Evolutionary conservation across 2,113 vertebrate species (phyloP), one percentile per base, ranked within the genome.

Genomic region (Ammospiza caudacuta): DNA sequence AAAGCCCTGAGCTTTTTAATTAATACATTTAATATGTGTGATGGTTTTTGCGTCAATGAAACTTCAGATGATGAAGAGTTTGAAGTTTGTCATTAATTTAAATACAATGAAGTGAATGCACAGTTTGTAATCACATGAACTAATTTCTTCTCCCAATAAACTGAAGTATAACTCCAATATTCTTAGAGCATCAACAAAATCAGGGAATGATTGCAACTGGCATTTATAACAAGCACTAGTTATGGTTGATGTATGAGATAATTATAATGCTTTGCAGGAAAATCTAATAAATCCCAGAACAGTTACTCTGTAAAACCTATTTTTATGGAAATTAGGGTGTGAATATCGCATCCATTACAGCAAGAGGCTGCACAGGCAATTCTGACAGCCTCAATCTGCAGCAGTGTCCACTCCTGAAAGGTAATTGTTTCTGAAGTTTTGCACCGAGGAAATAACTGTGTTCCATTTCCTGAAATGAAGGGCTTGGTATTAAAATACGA

Each of bases 281-380:
- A 97, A 97, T 95, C 80, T 92, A 97, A 97, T 97, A 97, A 97
- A 97, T 97, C 95, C 83, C 87, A 93, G 78, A 93, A 87, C 77
- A 96, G 87, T 92, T 97, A 94, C 94, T 97, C 80, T 96, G 80
- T 92, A 93, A 97, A 97, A 96, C 95, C 90, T 79, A 91, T 97
- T 97, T 98, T 98, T 97, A 97, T 97, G 97, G 92, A 98, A 98
- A 98, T 97, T 74, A 95, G 80, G 83, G 70, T 55, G 49, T 95
- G 87, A 97, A 92, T 96, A 93, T 95, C 4, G 0, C 68, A 95
- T 97, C 97, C 82, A 95, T 98, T 97, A 89, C 6, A 97, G 55
- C 33, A 22, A 94, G 85, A 95, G 77, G 83, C 29, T 92, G 58
- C 86, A 62, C 64, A 94, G 94, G 70, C 77, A 94, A 17, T 78